A percentile compares a stretch with the other conserved stretches of the same genome.
phyloP scores from a whole-genome alignment of 37 sponge, comb jelly and placozoan genomes.

The Geodia barretti region DNA sequence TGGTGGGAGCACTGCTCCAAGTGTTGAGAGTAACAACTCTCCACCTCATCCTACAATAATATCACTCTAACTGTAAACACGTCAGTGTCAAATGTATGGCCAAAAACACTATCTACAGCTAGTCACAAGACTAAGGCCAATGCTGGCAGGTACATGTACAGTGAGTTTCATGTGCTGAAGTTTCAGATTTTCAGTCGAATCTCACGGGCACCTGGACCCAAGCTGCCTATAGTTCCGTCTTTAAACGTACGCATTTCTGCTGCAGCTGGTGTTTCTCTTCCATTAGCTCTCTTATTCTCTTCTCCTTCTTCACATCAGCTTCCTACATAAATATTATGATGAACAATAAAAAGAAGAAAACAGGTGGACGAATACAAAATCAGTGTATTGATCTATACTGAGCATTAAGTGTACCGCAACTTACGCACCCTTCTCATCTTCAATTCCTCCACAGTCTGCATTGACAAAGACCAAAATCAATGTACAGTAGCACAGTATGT shows the following conservation, averaged over 20 bases:
- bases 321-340: too few relatives aligned
- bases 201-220: too few relatives aligned
- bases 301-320: constrained; percentile 46
- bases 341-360: too few relatives aligned
- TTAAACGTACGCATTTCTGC: constrained; percentile 36
- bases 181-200: too few relatives aligned
- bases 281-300: constrained; percentile 38
- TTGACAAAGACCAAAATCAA: neutral
- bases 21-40: neutral
- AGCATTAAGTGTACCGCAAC: too few relatives aligned
- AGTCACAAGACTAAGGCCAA: neutral
- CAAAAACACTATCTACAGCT: neutral
- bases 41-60: constrained; percentile 25
- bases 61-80: neutral
- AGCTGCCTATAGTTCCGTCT: too few relatives aligned
- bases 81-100: neutral
- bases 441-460: constrained; percentile 62
- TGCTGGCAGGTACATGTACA: too few relatives aligned
- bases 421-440: constrained; percentile 64
- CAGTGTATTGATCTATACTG: too few relatives aligned
- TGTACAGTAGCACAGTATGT: neutral
- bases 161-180: too few relatives aligned
- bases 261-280: constrained; percentile 37
- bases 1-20: constrained; percentile 27
- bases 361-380: too few relatives aligned